Evolutionary conservation across 2,113 vertebrate species (phyloP).

Genomic region (Heterochromis multidens): DNA sequence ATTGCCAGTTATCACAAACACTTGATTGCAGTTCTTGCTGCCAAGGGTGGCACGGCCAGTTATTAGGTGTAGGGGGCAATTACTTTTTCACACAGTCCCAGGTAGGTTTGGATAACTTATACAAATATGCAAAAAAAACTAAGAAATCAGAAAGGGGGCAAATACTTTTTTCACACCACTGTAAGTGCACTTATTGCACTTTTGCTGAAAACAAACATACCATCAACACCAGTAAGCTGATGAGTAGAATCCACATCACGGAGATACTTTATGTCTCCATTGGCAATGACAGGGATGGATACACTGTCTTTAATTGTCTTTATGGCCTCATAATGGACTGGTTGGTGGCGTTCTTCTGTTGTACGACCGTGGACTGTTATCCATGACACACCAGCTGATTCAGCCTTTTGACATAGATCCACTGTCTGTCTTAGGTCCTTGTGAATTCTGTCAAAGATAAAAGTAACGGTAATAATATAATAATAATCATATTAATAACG

Average conservation of each 20-base stretch:
- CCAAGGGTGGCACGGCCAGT: no score
- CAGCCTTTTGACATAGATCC: slow-evolving; percentile 92
- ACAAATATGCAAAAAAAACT: no score
- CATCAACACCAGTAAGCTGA: slow-evolving; percentile 86
- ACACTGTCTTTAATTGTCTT: slow-evolving; percentile 90
- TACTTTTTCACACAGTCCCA: no score
- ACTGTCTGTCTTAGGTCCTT: slow-evolving; percentile 86
- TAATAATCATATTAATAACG: neutral
- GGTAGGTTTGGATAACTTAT: no score
- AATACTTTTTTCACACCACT: no score
- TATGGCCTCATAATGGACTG: slow-evolving; percentile 92
- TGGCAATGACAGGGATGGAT: slow-evolving; percentile 89
- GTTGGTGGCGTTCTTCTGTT: slow-evolving; percentile 90
- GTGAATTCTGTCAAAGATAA: slow-evolving; percentile 81
- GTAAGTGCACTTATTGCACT: neutral
- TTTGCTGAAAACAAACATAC: slow-evolving; percentile 70
- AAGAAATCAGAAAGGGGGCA: no score
- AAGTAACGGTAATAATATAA: neutral
- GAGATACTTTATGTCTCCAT: slow-evolving; percentile 90
- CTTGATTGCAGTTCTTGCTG: no score
- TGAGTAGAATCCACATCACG: slow-evolving; percentile 84
- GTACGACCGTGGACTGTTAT: slow-evolving; percentile 94
- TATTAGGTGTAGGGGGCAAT: no score
- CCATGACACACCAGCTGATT: slow-evolving; percentile 92
- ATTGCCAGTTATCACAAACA: no score